Percentiles rank a stretch among this genome's conserved stretches.
phyloP scores from a whole-genome alignment of 2,888 invertebrate species.

The Gonocerus acuteangulatus region DNA sequence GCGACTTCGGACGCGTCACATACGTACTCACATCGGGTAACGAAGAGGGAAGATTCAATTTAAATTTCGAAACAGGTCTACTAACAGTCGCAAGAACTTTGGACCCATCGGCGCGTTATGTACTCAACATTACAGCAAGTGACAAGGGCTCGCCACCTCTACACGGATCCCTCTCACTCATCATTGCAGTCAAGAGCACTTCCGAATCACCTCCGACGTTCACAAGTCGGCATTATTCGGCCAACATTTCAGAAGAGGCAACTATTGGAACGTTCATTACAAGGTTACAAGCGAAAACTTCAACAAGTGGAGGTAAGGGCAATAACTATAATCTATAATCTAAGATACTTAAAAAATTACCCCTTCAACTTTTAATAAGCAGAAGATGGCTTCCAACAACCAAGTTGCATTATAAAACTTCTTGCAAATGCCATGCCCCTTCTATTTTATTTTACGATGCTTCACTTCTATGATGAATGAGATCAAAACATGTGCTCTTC shows the following conservation, averaged over 20 bases:
- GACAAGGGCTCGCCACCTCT: slow-evolving; percentile 78
- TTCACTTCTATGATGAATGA: no score
- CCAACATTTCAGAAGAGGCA: slow-evolving; percentile 69
- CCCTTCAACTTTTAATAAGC: no score
- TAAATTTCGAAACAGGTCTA: slow-evolving; percentile 70
- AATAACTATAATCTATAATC: neutral
- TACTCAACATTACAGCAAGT: slow-evolving; percentile 73
- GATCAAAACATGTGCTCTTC: no score
- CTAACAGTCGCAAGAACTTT: slow-evolving; percentile 62
- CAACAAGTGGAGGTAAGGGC: slow-evolving; percentile 40
- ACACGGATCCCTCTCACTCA: slow-evolving; percentile 58
- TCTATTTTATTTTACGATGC: no score
- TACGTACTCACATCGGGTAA: slow-evolving; percentile 82
- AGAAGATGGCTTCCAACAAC: neutral
- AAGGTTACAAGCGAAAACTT: slow-evolving; percentile 64
- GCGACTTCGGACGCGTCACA: slow-evolving; percentile 77
- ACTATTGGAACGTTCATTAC: slow-evolving; percentile 68
- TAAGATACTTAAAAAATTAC: no score
- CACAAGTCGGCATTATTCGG: slow-evolving; percentile 63
- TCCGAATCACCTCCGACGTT: slow-evolving; percentile 78
- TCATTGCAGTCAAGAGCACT: slow-evolving; percentile 58
- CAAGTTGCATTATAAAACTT: neutral
- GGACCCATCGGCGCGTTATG: slow-evolving; percentile 41
- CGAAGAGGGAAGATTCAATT: slow-evolving; percentile 67
- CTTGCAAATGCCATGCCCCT: no score